Base-by-base conservation (phyloP, 2,113 vertebrate genomes). In the Syngnathus typhle region DNA sequence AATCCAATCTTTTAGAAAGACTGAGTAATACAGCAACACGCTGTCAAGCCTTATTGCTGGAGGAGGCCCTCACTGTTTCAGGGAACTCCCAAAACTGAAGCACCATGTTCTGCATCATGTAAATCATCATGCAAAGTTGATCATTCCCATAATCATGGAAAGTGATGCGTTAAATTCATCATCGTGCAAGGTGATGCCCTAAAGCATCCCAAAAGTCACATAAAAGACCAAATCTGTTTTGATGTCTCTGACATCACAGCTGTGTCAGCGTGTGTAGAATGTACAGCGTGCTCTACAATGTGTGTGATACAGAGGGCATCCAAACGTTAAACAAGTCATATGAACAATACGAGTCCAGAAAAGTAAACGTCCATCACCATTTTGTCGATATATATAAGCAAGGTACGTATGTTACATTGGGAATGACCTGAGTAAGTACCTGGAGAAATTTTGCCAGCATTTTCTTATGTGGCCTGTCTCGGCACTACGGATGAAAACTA, bases 231-330 rank as follows among this genome's bases (percentile, higher is more conserved):
- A 27, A 16, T 16, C 21, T 44, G 60, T 62, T 62, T 62, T 44
- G 60, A 62, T 44, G 60, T 62, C 60, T 62, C 41, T 62, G 60
- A 62, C 60, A 62, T 43, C 60, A 62, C 60, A 62, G 60, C 60
- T 62, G 60, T 62, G 58, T 60, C 58, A 39, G 36, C 36, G 18
- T 60, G 58, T 60, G 39, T 62, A 43, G 60, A 43, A 21, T 61
- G n/a, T 10, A 3, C 38, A 61, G 38, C 9, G 11, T 62, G 12
- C 39, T 12, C n/a, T 62, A 15, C 38, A 43, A n/a, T 38, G 38
- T 43, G 38, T 43, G 60, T 44, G 21, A 62, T 44, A 44, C n/a
- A 62, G 39, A 62, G 12, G 5, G 21, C 21, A 62, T 16, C 60
- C 15, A 61, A 44, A 44, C 21, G 13, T 62, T 62, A 4, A 44